Conservation (phyloP, 2,888 invertebrate species). For the Tetramorium bicarinatum region DNA sequence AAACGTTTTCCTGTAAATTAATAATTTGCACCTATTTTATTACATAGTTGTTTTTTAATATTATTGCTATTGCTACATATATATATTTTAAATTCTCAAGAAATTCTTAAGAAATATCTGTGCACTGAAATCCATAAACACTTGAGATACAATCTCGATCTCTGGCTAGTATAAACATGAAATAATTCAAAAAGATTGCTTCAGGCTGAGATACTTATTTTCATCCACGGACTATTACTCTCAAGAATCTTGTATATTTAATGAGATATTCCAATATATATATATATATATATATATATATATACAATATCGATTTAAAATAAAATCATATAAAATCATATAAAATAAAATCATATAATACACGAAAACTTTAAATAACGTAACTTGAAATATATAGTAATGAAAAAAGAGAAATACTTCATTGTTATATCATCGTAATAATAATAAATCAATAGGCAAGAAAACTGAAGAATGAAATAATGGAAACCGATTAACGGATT, state of each 20-base stretch:
- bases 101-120: conserved; percentile 14
- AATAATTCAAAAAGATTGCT: background rate
- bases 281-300: too few species aligned
- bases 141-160: background rate
- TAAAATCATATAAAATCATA: conserved; percentile 17
- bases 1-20: background rate
- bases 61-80: background rate
- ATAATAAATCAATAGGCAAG: too few species aligned
- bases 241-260: background rate
- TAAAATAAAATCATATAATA: conserved; percentile 16
- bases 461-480: background rate
- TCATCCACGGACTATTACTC: background rate
- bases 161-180: background rate
- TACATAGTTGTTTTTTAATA: background rate
- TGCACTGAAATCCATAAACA: background rate
- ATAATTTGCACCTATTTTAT: conserved; percentile 1
- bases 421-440: background rate
- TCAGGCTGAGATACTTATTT: background rate
- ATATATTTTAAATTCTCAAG: background rate
- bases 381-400: background rate
- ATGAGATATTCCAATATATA: background rate
- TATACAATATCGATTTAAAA: background rate
- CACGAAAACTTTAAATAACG: background rate
- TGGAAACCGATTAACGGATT: too few species aligned
- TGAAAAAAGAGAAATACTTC: background rate